Evolutionary conservation across 30 jellyfish, hydroid and myxozoan genomes (phyloP).

Genomic region (Cassiopea xamachana): DNA sequence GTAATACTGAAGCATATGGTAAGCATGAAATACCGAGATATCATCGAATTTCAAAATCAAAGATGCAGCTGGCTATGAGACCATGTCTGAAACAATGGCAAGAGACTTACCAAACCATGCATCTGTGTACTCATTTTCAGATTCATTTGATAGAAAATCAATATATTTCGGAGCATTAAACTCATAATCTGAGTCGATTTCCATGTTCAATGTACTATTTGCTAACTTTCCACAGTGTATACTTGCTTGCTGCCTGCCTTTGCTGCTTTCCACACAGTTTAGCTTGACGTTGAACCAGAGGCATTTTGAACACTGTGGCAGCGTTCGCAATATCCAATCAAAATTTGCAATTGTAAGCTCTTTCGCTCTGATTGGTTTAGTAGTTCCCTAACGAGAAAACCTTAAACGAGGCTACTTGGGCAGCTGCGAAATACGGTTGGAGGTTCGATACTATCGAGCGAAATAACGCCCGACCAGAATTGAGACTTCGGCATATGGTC

Average conservation of each 20-base stretch:
- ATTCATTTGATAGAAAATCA: conserved; percentile 85
- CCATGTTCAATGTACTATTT: conserved; percentile 11
- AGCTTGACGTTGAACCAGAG: not conserved
- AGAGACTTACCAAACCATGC: conserved; percentile 95
- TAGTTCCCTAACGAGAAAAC: not conserved
- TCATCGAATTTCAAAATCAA: no score
- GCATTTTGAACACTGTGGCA: not conserved
- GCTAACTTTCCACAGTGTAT: not conserved
- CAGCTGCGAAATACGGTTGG: not conserved
- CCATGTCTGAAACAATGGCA: not conserved
- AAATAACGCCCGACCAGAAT: no score
- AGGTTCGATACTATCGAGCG: no score
- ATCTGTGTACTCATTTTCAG: conserved; percentile 82
- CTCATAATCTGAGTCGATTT: conserved; percentile 84
- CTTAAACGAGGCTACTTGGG: not conserved
- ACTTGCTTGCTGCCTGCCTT: not conserved
- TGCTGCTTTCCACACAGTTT: not conserved
- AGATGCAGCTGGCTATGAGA: not conserved
- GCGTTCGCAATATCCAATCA: not conserved
- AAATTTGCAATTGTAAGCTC: not conserved
- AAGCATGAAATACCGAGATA: no score
- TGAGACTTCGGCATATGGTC: no score
- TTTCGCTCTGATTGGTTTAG: not conserved
- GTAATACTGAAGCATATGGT: no score
- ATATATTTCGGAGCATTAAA: conserved; percentile 94